Conservation (phyloP, 2,888 invertebrate species). For the Lasioglossum lativentre region DNA sequence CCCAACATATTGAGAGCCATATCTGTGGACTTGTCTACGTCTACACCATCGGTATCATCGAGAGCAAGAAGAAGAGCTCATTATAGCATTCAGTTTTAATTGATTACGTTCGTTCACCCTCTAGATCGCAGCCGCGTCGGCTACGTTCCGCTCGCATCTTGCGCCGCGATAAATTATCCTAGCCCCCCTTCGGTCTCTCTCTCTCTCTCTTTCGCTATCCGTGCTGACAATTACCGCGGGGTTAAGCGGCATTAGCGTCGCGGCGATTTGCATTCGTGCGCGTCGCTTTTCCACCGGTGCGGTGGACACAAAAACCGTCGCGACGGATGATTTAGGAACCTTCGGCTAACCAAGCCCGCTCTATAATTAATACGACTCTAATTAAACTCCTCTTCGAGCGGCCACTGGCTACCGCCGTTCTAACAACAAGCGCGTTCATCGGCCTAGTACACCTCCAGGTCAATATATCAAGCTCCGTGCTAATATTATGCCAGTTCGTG, state of each 20-base stretch:
- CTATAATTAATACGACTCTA: slow-evolving; percentile 37
- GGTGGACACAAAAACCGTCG: not conserved
- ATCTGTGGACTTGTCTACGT: not conserved
- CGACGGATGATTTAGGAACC: slow-evolving; percentile 34
- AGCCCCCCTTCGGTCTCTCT: slow-evolving; percentile 3
- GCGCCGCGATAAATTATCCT: slow-evolving; percentile 47
- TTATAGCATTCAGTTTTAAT: slow-evolving; percentile 22
- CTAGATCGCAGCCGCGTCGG: not conserved
- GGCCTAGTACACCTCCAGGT: not conserved
- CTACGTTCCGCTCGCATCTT: slow-evolving; percentile 15
- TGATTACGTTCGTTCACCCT: slow-evolving; percentile 39
- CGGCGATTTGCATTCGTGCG: slow-evolving; percentile 67
- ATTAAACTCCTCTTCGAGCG: slow-evolving; percentile 19
- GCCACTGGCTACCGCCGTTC: slow-evolving; percentile 4
- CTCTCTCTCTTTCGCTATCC: not conserved
- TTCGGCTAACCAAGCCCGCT: slow-evolving; percentile 7
- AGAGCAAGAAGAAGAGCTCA: slow-evolving; percentile 8
- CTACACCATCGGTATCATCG: not conserved
- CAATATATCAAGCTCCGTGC: not conserved
- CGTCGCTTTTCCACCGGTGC: slow-evolving; percentile 19
- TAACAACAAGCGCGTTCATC: not conserved
- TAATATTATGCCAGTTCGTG: not conserved
- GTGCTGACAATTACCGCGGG: slow-evolving; percentile 68
- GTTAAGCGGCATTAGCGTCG: slow-evolving; percentile 66
- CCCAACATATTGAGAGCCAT: not conserved